Percentiles rank a stretch among this genome's conserved stretches.
Evolutionary conservation across 2,797 vertebrate species (phyloP).

Genomic region (Heliangelus exortis): DNA sequence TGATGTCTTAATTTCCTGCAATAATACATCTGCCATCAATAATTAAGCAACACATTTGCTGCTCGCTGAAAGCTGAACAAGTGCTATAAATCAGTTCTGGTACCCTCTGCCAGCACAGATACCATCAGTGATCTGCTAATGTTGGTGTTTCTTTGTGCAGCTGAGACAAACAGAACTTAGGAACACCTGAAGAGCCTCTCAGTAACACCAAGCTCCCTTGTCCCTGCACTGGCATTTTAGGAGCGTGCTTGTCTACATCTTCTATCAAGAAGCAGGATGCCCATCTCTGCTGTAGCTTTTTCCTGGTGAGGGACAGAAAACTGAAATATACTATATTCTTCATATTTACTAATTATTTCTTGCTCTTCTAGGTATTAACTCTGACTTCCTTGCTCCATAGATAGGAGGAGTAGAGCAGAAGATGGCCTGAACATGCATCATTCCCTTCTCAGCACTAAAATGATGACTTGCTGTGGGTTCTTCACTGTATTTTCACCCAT

Average conservation of each 20-base stretch:
- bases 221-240: neutral
- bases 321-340: neutral
- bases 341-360: neutral
- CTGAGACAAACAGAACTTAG: neutral
- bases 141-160: neutral
- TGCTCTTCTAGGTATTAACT: neutral
- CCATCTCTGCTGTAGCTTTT: neutral
- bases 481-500: neutral
- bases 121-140: conserved; percentile 41
- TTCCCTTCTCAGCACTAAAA: neutral
- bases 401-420: neutral
- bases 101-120: conserved; percentile 59
- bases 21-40: conserved; percentile 80
- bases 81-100: conserved; percentile 74
- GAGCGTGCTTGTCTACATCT: neutral
- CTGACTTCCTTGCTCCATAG: neutral
- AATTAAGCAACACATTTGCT: conserved; percentile 78
- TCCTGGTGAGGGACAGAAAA: neutral
- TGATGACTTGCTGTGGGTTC: neutral
- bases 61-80: conserved; percentile 73
- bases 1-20: conserved; percentile 77
- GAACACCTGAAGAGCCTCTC: neutral
- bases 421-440: neutral
- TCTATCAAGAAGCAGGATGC: neutral
- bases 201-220: neutral